phyloP scores from a whole-genome alignment of 2,797 vertebrate genomes.

The Phrynocephalus guinanensis region DNA sequence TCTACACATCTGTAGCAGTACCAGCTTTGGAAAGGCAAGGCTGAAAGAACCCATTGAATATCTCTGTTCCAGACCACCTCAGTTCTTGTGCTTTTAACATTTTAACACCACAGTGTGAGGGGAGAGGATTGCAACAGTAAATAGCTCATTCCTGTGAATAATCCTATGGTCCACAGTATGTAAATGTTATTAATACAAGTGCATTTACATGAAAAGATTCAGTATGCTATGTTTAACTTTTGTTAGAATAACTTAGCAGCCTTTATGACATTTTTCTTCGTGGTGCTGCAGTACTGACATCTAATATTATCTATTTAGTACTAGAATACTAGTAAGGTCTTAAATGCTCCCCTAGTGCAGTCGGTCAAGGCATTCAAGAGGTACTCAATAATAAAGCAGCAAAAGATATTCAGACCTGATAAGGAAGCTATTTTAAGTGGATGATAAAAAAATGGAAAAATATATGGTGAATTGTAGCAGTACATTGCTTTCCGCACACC shows the following conservation, averaged over 20 bases:
- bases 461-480: slow-evolving; percentile 65
- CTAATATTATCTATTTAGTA: neutral
- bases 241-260: neutral
- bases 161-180: neutral
- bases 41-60: neutral
- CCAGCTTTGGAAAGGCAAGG: neutral
- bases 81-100: neutral
- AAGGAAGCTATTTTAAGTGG: slow-evolving; percentile 49
- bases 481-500: slow-evolving; percentile 62
- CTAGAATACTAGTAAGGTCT: neutral
- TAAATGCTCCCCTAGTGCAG: neutral
- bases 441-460: slow-evolving; percentile 61
- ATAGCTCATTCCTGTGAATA: neutral
- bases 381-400: slow-evolving; percentile 31
- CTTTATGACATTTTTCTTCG: neutral
- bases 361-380: slow-evolving; percentile 27
- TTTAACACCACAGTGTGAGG: neutral
- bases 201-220: neutral
- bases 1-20: neutral
- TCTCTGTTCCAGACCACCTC: neutral
- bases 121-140: neutral
- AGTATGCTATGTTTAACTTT: neutral
- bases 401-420: slow-evolving; percentile 42
- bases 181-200: neutral
- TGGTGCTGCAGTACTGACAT: neutral